phyloP scores from a whole-genome alignment of 2,113 vertebrate genomes.

The Amia ocellicauda region DNA sequence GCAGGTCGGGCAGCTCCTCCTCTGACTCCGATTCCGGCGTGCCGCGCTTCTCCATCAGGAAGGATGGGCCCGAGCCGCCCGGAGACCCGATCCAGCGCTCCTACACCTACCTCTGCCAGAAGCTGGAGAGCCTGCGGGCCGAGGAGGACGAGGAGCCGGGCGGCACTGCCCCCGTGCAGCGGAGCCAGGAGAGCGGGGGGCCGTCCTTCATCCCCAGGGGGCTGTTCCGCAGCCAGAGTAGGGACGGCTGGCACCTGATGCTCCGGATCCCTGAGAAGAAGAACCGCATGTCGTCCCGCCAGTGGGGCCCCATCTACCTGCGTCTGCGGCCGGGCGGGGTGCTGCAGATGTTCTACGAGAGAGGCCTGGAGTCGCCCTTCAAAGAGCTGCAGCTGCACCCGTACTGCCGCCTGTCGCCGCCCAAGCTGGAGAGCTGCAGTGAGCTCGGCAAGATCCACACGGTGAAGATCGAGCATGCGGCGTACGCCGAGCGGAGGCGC shows the following conservation, averaged over 20 bases:
- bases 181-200: not conserved
- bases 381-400: slow-evolving; percentile 87
- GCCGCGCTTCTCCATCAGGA: slow-evolving; percentile 71
- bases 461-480: slow-evolving; percentile 85
- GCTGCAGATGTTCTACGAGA: slow-evolving; percentile 92
- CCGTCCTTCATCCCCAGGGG: slow-evolving; percentile 61
- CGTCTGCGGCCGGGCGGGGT: slow-evolving; percentile 78
- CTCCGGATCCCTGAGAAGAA: slow-evolving; percentile 96
- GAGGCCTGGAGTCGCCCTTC: slow-evolving; percentile 91
- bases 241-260: slow-evolving; percentile 89
- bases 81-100: slow-evolving; percentile 82
- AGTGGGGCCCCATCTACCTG: slow-evolving; percentile 95
- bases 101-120: slow-evolving; percentile 81
- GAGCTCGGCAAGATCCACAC: slow-evolving; percentile 87
- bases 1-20: slow-evolving; percentile 52
- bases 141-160: slow-evolving; percentile 37
- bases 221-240: slow-evolving; percentile 76
- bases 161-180: slow-evolving; percentile 35
- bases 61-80: slow-evolving; percentile 65
- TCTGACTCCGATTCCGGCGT: slow-evolving; percentile 54
- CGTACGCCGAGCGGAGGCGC: slow-evolving; percentile 82
- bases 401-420: slow-evolving; percentile 78
- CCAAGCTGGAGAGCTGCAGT: slow-evolving; percentile 82
- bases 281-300: slow-evolving; percentile 96
- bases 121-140: slow-evolving; percentile 73